Evolutionary conservation across 1,140 invertebrate species (phyloP).

Genomic region (Drosophila ambigua): DNA sequence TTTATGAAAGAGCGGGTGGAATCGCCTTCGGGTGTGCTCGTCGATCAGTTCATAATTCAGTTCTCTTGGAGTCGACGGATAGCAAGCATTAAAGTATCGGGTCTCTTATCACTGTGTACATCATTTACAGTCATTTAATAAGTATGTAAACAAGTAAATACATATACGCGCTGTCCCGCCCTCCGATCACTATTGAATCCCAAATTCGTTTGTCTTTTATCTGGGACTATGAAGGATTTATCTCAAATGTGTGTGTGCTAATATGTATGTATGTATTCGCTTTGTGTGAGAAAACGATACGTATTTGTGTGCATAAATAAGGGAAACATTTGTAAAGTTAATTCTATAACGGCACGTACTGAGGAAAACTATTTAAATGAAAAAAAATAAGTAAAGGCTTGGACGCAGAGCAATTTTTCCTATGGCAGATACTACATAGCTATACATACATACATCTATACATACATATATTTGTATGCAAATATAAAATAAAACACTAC

Average conservation of each 20-base stretch:
- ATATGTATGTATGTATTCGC: not conserved
- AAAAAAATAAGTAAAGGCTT: too few relatives aligned
- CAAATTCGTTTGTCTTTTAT: too few relatives aligned
- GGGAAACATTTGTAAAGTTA: too few relatives aligned
- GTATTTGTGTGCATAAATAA: too few relatives aligned
- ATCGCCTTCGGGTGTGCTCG: not conserved
- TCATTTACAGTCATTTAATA: not conserved
- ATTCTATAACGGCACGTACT: too few relatives aligned
- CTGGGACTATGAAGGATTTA: too few relatives aligned
- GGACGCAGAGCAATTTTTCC: too few relatives aligned
- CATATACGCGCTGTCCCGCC: too few relatives aligned
- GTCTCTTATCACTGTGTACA: not conserved
- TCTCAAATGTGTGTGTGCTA: not conserved
- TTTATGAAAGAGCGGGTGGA: too few relatives aligned
- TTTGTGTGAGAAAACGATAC: too few relatives aligned
- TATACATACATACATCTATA: not conserved
- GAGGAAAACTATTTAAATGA: too few relatives aligned
- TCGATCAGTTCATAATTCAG: not conserved
- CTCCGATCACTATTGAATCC: not conserved
- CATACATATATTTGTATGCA: too few relatives aligned
- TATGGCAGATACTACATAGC: not conserved
- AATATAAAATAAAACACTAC: not conserved
- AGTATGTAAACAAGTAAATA: slow-evolving; percentile 1
- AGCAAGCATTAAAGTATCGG: not conserved
- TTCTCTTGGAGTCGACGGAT: slow-evolving; percentile 2